These are phyloP conservation scores for Molossus alvarezi DNA, from an alignment of 2,797 vertebrate species.

Conservation along the genomic window DNA sequence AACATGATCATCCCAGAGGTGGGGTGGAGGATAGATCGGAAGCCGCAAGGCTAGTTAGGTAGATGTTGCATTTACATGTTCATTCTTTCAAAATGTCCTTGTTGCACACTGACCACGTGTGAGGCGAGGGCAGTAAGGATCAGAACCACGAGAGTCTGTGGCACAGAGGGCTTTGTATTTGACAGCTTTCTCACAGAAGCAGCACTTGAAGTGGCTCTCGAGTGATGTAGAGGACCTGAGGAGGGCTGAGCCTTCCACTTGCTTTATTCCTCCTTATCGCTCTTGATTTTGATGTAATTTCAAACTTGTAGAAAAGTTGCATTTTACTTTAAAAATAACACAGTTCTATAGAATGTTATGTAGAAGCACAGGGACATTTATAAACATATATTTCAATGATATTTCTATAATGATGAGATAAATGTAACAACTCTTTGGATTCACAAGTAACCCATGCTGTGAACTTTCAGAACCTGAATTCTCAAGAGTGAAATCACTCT, in stretches of 20 bases:
- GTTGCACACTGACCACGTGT: not conserved
- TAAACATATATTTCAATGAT: not conserved
- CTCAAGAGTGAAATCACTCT: not conserved
- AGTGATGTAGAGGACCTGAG: not conserved
- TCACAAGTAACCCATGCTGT: not conserved
- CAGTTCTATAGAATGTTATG: not conserved
- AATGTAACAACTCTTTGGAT: conserved; percentile 30
- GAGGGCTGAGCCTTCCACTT: not conserved
- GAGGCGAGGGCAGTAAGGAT: not conserved
- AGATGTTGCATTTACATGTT: not conserved
- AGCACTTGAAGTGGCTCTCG: not conserved
- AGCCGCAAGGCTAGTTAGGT: conserved; percentile 25
- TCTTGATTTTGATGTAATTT: conserved; percentile 58
- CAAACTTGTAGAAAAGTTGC: not conserved
- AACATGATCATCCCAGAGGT: not conserved
- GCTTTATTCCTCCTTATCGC: not conserved
- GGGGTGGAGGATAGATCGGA: not conserved
- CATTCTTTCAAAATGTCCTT: conserved; percentile 51
- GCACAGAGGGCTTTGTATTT: not conserved
- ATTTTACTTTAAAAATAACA: conserved; percentile 8
- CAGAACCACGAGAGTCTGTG: not conserved
- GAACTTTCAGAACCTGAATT: not conserved
- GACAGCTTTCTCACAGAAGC: not conserved
- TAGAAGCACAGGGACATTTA: not conserved
- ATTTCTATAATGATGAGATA: conserved; percentile 24